Base-by-base conservation (phyloP, 1,140 invertebrate genomes). In the Phortica variegata region DNA sequence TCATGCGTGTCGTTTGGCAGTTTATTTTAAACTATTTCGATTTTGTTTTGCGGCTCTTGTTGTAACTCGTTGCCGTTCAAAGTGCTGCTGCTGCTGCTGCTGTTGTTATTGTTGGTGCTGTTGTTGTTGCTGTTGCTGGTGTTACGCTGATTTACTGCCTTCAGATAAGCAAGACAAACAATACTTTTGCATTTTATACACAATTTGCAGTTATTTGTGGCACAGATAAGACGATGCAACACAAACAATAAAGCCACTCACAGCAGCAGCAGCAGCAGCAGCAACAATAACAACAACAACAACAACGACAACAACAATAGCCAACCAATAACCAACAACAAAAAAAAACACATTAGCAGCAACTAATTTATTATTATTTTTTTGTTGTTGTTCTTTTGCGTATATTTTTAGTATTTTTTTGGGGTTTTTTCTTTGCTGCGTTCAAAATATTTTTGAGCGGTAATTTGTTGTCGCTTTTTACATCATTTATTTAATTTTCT, bases 131-230 rank as follows among this genome's bases (percentile, higher is more conserved):
- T 37, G 26, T 12, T 62, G 57, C 52, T 49, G 21, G 26, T 15
- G 34, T 37, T 37, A 37, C 34, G 34, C 34, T 37, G 34, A 37
- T 37, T 37, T 37, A 37, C 7, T 29, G 26, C 26, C 23, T 45
- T 53, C 52, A n/a, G 62, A 65, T 66, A 65, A 65, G 62, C 62
- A 47, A 23, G 40, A 61, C 62, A 65, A 62, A 66, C 62, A 66
- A 66, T 66, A 61, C 56, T 60, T 66, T 65, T 56, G 53, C 53
- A 55, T 56, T 52, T 47, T 62, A 56, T 26, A 60, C 55, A 61
- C 58, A 65, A 65, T 65, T 66, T 65, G 62, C 62, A 66, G 62
- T 66, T 65, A 66, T 65, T 65, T 65, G 62, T 59, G 60, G 61
- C 34, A 50, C 43, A 32, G 32, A 48, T 57, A 58, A 54, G 60